These are phyloP conservation scores for Zaprionus obscuricornis DNA, from an alignment of 2,888 invertebrate genomes.

Conservation along the genomic window DNA sequence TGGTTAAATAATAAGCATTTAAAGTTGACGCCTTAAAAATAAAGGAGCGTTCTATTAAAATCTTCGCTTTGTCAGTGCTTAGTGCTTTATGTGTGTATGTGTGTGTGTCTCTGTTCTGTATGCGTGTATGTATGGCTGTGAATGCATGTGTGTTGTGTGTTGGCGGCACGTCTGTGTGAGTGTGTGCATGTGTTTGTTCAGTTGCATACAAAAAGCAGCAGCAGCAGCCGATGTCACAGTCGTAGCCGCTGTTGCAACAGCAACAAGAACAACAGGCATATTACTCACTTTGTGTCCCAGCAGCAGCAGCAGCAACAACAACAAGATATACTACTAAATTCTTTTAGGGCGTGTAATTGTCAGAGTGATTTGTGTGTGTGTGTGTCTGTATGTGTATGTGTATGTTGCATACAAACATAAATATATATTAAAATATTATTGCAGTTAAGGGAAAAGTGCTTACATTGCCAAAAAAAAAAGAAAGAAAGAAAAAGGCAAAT, in stretches of 20 bases:
- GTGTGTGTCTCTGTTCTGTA: conserved; percentile 34
- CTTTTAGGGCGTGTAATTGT: conserved; percentile 57
- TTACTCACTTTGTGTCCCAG: conserved; percentile 58
- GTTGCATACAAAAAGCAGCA: conserved; percentile 42
- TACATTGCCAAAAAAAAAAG: conserved; percentile 57
- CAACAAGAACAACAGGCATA: conserved; percentile 43
- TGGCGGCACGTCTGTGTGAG: conserved; percentile 11
- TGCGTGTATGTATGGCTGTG: conserved; percentile 10
- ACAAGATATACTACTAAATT: too few relatives aligned
- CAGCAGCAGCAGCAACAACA: too few relatives aligned
- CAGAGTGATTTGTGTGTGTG: conserved; percentile 5
- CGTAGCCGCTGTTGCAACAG: conserved; percentile 23
- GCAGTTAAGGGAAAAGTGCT: conserved; percentile 55
- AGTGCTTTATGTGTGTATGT: conserved; percentile 27
- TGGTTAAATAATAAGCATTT: conserved; percentile 10
- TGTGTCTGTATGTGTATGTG: conserved; percentile 4
- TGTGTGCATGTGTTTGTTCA: conserved; percentile 54
- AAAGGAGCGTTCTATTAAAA: conserved; percentile 64
- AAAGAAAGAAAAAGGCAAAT: conserved; percentile 22
- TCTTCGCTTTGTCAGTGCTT: conserved; percentile 67
- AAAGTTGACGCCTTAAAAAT: conserved; percentile 48
- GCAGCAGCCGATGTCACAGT: conserved; percentile 19
- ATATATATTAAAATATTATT: conserved; percentile 32
- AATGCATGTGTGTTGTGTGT: conserved; percentile 32
- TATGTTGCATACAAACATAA: conserved; percentile 6